A percentile compares a stretch with the other conserved stretches of the same genome.
Conservation (phyloP, 1,140 invertebrate species). For the Caenorhabditis brenneri region DNA sequence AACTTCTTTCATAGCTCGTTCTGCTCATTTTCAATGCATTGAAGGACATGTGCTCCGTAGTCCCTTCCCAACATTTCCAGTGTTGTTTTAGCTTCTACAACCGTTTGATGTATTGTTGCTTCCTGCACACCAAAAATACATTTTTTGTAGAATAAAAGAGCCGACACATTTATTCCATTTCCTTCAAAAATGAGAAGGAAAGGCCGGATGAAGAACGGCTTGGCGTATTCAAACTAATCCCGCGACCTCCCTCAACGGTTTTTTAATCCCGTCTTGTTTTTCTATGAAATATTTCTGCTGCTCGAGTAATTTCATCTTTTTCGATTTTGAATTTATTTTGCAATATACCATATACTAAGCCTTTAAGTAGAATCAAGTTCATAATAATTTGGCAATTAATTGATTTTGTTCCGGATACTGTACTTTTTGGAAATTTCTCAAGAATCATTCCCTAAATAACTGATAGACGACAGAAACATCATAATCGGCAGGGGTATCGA, state of each 20-base stretch:
- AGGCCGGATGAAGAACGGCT: background rate
- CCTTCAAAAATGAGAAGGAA: background rate
- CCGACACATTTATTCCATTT: background rate
- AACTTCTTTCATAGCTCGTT: background rate
- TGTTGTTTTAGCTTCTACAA: background rate
- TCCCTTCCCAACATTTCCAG: background rate
- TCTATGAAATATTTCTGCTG: background rate
- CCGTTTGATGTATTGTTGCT: background rate
- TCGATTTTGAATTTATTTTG: background rate
- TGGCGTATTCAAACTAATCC: slow-evolving; percentile 7
- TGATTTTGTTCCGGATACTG: too few species aligned
- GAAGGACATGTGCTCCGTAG: background rate
- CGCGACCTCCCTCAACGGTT: background rate
- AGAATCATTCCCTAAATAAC: too few species aligned
- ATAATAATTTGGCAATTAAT: too few species aligned
- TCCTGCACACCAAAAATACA: background rate
- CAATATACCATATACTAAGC: background rate
- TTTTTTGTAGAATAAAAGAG: background rate
- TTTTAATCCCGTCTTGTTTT: slow-evolving; percentile 24
- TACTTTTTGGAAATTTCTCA: too few species aligned
- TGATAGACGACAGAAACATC: too few species aligned
- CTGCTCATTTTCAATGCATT: slow-evolving; percentile 25
- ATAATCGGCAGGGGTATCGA: too few species aligned
- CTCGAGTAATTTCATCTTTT: background rate
- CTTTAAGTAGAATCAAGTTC: background rate